A percentile compares a stretch with the other conserved stretches of the same genome.
Evolutionary conservation across 53 echinoderm and acorn worm species (phyloP).

Genomic region (Astropecten irregularis): DNA sequence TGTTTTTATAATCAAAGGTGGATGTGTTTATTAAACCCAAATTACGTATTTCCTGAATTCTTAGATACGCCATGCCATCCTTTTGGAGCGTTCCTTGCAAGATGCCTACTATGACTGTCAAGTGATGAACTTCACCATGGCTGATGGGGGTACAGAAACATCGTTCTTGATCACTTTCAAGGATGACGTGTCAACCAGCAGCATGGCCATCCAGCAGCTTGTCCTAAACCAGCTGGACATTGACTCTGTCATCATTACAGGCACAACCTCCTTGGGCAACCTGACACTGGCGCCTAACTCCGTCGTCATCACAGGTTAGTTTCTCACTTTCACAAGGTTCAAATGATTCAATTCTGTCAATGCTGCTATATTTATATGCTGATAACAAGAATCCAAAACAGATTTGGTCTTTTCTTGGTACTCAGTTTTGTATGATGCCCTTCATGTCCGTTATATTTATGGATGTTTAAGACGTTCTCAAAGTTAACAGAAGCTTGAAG

Average conservation of each 20-base stretch:
- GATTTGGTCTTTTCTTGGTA: too few relatives aligned
- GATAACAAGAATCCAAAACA: too few relatives aligned
- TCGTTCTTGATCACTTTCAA: constrained; percentile 32
- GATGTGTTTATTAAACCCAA: too few relatives aligned
- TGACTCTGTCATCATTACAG: constrained; percentile 51
- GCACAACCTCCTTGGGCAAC: constrained; percentile 62
- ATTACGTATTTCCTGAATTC: too few relatives aligned
- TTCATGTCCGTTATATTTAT: neutral
- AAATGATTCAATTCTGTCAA: neutral
- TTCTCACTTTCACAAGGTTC: too few relatives aligned
- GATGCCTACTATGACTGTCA: constrained; percentile 51
- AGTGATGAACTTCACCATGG: constrained; percentile 48
- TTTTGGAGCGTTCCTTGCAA: constrained; percentile 55
- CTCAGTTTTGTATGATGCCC: neutral
- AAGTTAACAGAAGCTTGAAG: too few relatives aligned
- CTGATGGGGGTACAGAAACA: constrained; percentile 42
- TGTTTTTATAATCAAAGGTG: too few relatives aligned
- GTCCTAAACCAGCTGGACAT: neutral
- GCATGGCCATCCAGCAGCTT: constrained; percentile 1
- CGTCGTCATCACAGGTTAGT: constrained; percentile 44
- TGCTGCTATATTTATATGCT: too few relatives aligned
- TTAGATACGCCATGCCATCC: constrained; percentile 60
- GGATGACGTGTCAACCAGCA: constrained; percentile 18
- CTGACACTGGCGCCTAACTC: constrained; percentile 49
- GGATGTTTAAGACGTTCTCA: too few relatives aligned